Conservation (phyloP, 2,888 invertebrate species). For the Epirrhoe alternata region DNA sequence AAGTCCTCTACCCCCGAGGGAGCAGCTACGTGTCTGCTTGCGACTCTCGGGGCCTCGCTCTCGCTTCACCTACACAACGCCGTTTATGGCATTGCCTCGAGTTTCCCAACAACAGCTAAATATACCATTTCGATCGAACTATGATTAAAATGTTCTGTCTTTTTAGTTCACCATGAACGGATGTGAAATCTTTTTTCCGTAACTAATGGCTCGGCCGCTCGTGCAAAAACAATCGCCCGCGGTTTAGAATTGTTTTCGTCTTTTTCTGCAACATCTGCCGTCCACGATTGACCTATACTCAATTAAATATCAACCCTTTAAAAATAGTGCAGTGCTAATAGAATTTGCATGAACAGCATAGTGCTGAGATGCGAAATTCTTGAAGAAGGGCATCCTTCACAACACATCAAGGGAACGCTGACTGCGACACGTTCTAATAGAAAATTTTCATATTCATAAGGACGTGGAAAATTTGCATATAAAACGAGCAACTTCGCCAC, state of each 20-base stretch:
- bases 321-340: slow-evolving; percentile 41
- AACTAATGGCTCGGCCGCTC: slow-evolving; percentile 35
- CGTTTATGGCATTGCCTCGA: slow-evolving; percentile 41
- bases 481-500: slow-evolving; percentile 80
- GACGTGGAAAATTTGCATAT: slow-evolving; percentile 82
- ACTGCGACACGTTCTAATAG: slow-evolving; percentile 84
- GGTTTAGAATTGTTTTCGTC: slow-evolving; percentile 27
- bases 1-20: slow-evolving; percentile 58
- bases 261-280: slow-evolving; percentile 29
- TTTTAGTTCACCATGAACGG: slow-evolving; percentile 39
- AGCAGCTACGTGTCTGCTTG: slow-evolving; percentile 67
- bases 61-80: slow-evolving; percentile 46
- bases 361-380: slow-evolving; percentile 65
- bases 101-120: slow-evolving; percentile 32
- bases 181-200: slow-evolving; percentile 34
- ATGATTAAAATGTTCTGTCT: slow-evolving; percentile 42
- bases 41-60: slow-evolving; percentile 50
- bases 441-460: slow-evolving; percentile 86
- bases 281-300: slow-evolving; percentile 19
- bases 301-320: slow-evolving; percentile 26
- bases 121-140: slow-evolving; percentile 25
- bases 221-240: slow-evolving; percentile 32
- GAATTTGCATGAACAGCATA: slow-evolving; percentile 63
- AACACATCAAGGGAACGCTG: slow-evolving; percentile 77
- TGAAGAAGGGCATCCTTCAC: slow-evolving; percentile 61